Percentiles rank a stretch among this genome's conserved stretches.
These are phyloP conservation scores for Pongo pygmaeus DNA, from an alignment of 2,113 vertebrate genomes.

Conservation along the genomic window DNA sequence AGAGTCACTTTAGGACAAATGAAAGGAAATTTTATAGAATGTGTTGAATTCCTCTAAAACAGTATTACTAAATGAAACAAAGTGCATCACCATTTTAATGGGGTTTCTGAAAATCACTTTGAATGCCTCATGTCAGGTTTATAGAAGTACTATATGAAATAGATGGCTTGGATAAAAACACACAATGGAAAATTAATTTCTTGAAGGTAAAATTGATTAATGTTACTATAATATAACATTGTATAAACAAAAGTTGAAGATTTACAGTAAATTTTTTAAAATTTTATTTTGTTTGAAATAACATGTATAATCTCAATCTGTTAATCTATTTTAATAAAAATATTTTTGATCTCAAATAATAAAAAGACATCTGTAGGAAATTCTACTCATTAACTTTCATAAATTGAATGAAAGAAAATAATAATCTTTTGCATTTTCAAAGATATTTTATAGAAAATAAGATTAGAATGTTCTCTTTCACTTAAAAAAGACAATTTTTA, in stretches of 20 bases:
- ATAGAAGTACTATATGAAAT: neutral
- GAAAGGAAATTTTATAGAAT: neutral
- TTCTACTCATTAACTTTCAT: neutral
- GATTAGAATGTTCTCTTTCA: neutral
- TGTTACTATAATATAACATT: neutral
- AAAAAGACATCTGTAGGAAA: neutral
- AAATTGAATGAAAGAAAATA: neutral
- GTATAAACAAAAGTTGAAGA: neutral
- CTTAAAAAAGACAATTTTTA: neutral
- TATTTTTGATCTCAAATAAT: neutral
- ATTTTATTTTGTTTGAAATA: neutral
- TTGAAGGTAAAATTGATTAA: neutral
- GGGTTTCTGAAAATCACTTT: neutral
- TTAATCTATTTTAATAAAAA: neutral
- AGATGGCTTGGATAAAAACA: neutral
- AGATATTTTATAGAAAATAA: neutral
- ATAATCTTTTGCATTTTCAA: neutral
- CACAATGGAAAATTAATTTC: neutral
- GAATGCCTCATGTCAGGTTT: neutral
- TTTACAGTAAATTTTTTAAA: neutral
- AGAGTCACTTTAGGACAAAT: neutral
- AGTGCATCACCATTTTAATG: neutral
- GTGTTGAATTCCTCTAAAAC: neutral
- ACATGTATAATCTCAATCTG: fast-evolving
- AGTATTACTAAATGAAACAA: neutral